Conservation (phyloP, 1,140 invertebrate genomes). For the Plodia interpunctella region DNA sequence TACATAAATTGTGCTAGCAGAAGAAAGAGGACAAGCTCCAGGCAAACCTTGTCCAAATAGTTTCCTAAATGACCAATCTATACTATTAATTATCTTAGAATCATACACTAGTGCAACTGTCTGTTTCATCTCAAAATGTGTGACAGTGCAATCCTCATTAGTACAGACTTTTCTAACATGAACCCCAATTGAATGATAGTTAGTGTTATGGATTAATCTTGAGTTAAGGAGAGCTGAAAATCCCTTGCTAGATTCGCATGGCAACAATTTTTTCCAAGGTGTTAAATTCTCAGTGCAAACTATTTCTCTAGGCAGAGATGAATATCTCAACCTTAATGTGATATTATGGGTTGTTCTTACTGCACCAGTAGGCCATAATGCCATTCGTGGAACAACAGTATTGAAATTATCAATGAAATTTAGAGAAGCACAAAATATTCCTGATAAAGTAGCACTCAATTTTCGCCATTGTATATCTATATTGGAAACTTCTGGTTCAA, state of each 20-base stretch:
- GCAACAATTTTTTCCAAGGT: constrained; percentile 97
- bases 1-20: constrained; percentile 87
- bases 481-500: constrained; percentile 77
- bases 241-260: constrained; percentile 92
- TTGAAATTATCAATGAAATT: constrained; percentile 96
- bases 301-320: constrained; percentile 94
- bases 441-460: constrained; percentile 92
- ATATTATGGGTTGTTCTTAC: constrained; percentile 76
- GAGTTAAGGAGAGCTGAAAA: constrained; percentile 93
- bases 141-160: constrained; percentile 79
- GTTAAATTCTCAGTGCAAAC: constrained; percentile 99
- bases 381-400: constrained; percentile 89
- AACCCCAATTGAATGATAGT: constrained; percentile 94
- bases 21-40: constrained; percentile 87
- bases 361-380: constrained; percentile 86
- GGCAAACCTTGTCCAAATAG: constrained; percentile 91
- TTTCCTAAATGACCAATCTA: constrained; percentile 91
- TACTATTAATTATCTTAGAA: constrained; percentile 79
- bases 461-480: constrained; percentile 92
- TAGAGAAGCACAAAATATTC: constrained; percentile 95
- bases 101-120: constrained; percentile 93
- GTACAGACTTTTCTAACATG: constrained; percentile 89
- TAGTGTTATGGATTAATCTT: constrained; percentile 92
- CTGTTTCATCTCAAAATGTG: constrained; percentile 87
- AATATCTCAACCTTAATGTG: constrained; percentile 85